A percentile compares a stretch with the other conserved stretches of the same genome.
These are phyloP conservation scores for Micromys minutus DNA, from an alignment of 2,113 vertebrate genomes.

Conservation along the genomic window DNA sequence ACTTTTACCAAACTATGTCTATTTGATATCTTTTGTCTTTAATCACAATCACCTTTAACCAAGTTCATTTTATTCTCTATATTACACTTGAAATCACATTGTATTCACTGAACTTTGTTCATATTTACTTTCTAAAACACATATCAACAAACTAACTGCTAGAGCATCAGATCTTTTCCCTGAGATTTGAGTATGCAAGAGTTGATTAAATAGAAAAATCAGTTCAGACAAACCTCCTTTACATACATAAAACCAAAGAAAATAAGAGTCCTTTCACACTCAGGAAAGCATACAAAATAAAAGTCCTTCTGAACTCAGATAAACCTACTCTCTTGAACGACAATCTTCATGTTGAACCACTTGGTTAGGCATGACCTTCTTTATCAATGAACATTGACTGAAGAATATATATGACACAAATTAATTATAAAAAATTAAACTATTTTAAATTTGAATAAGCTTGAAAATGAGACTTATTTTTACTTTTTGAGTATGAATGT, in stretches of 20 bases:
- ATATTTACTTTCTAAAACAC: not conserved
- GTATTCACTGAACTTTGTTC: too few species aligned
- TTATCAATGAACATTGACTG: not conserved
- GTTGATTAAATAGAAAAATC: not conserved
- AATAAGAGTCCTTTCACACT: not conserved
- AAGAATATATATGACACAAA: not conserved
- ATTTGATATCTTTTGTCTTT: not conserved
- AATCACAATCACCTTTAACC: not conserved
- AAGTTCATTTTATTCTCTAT: not conserved
- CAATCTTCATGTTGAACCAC: not conserved
- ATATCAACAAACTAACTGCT: not conserved
- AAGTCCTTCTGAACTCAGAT: not conserved
- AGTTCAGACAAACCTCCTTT: not conserved
- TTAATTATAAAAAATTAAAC: not conserved
- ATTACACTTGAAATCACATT: conserved; percentile 15
- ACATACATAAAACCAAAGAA: not conserved
- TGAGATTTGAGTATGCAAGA: not conserved
- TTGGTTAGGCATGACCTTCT: not conserved
- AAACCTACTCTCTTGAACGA: not conserved
- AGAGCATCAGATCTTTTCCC: not conserved
- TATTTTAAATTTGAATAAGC: not conserved
- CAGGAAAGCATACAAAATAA: not conserved
- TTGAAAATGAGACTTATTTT: not conserved
- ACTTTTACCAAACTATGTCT: not conserved
- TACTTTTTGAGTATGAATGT: not conserved